Percentiles rank a stretch among this genome's conserved stretches.
Conservation (phyloP, 2,113 vertebrate genomes). For the Chinchilla lanigera region DNA sequence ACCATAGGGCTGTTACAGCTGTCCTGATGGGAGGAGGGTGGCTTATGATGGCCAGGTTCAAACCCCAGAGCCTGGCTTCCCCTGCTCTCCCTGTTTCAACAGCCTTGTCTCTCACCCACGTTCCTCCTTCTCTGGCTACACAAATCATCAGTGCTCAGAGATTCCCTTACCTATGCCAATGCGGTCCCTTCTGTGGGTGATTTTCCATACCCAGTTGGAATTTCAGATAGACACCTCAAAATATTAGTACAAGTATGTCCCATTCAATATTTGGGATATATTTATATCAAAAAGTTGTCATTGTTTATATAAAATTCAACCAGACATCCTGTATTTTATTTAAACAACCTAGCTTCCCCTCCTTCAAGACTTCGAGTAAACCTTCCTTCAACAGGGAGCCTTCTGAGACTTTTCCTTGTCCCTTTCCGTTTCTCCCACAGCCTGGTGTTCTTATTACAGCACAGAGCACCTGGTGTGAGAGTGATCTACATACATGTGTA, state of each 20-base stretch:
- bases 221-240: neutral
- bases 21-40: accelerated
- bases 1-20: neutral
- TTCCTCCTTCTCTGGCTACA: neutral
- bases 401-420: neutral
- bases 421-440: neutral
- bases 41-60: neutral
- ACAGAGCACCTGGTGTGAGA: neutral
- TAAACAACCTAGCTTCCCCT: neutral
- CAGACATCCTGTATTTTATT: neutral
- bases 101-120: neutral
- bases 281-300: neutral
- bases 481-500: no score
- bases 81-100: neutral
- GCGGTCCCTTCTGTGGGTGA: neutral
- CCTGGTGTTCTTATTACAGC: neutral
- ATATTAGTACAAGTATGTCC: neutral
- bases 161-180: neutral
- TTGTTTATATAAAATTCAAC: slow-evolving; percentile 41
- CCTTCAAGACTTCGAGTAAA: neutral
- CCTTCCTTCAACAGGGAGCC: neutral
- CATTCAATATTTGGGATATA: neutral
- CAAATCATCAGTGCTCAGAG: neutral
- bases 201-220: neutral
- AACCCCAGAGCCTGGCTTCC: neutral